Conservation (phyloP, 2,113 vertebrate genomes). For the Sphyrna mokarran region DNA sequence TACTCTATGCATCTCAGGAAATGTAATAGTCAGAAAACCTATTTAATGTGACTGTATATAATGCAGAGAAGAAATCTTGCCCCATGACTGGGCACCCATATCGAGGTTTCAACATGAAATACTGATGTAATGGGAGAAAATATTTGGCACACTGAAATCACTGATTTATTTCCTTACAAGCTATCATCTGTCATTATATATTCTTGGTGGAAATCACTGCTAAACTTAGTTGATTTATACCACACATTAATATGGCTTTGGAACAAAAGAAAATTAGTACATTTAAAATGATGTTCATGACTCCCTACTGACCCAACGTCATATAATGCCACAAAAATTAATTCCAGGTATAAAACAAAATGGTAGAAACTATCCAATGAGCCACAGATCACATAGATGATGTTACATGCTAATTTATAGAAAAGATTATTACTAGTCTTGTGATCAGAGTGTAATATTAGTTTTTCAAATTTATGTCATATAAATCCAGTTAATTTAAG, state of each 20-base stretch:
- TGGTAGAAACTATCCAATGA: not conserved
- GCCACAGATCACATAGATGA: not conserved
- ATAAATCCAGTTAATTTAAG: not conserved
- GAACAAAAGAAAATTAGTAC: not conserved
- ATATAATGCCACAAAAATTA: not conserved
- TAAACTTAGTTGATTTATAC: not conserved
- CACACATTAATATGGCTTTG: not conserved
- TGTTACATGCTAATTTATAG: not conserved
- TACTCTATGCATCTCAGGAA: not conserved
- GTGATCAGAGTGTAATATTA: not conserved
- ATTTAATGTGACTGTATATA: not conserved
- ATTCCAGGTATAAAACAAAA: constrained; percentile 17
- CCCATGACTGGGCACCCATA: not conserved
- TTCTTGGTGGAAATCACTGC: not conserved
- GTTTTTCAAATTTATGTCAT: not conserved
- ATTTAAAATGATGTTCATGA: constrained; percentile 17
- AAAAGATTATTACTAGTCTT: not conserved
- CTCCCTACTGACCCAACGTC: not conserved
- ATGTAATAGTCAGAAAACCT: not conserved
- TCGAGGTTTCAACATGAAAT: not conserved
- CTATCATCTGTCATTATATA: not conserved
- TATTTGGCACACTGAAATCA: not conserved
- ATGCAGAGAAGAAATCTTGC: not conserved
- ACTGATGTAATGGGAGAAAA: not conserved
- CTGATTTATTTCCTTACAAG: not conserved